Evolutionary conservation across 2,797 vertebrate species (phyloP).

Genomic region (Gephyroberyx darwinii): DNA sequence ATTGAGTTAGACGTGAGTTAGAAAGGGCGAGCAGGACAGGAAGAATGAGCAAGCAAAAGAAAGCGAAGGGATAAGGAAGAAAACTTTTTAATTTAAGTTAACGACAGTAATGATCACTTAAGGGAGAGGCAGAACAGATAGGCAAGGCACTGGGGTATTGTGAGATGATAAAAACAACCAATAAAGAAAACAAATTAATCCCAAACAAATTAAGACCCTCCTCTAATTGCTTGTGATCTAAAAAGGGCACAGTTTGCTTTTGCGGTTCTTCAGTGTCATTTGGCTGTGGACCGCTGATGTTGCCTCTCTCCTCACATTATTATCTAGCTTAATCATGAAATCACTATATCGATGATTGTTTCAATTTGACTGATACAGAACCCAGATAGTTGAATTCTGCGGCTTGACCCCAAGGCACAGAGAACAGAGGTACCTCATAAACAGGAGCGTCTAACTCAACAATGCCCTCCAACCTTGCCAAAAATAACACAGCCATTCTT

Average conservation of each 20-base stretch:
- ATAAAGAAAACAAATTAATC: conserved; percentile 47
- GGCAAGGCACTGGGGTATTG: conserved; percentile 30
- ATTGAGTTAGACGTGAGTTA: neutral
- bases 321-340: conserved; percentile 30
- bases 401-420: conserved; percentile 22
- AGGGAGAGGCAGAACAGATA: conserved; percentile 35
- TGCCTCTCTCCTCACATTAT: conserved; percentile 17
- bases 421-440: conserved; percentile 15
- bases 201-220: conserved; percentile 49
- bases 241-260: conserved; percentile 37
- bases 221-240: conserved; percentile 22
- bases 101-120: conserved; percentile 42
- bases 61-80: neutral
- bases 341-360: neutral
- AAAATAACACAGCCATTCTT: conserved; percentile 74
- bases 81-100: conserved; percentile 50
- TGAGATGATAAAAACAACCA: conserved; percentile 50
- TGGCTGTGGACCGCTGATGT: conserved; percentile 23
- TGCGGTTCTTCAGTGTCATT: conserved; percentile 13
- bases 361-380: neutral
- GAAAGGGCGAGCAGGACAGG: neutral
- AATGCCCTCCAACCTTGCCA: conserved; percentile 55
- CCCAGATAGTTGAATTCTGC: conserved; percentile 11
- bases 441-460: conserved; percentile 25
- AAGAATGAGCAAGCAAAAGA: conserved; percentile 2